Percentiles rank a stretch among this genome's conserved stretches.
These are phyloP conservation scores for Diadema setosum DNA, from an alignment of 35 echinoderm and acorn worm genomes.

Conservation along the genomic window DNA sequence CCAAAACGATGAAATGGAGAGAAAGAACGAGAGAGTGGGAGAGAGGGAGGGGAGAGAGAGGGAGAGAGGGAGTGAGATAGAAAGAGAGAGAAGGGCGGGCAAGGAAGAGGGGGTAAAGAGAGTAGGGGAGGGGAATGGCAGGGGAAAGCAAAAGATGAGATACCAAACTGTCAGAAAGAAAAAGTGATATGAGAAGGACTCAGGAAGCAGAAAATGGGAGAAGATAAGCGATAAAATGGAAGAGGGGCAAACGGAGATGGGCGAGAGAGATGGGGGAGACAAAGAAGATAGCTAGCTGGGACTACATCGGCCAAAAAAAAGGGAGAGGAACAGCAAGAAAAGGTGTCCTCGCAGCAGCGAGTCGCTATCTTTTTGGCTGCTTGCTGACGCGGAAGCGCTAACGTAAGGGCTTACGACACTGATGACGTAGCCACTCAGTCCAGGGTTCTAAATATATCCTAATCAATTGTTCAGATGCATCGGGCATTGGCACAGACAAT, in stretches of 20 bases:
- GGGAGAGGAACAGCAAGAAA: neutral
- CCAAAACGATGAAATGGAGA: neutral
- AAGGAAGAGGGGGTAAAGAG: neutral
- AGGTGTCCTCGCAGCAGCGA: neutral
- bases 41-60: neutral
- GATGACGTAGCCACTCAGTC: neutral
- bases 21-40: neutral
- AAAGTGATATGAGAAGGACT: neutral
- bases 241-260: neutral
- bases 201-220: neutral
- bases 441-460: constrained; percentile 2
- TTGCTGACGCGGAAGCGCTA: neutral
- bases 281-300: neutral
- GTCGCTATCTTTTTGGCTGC: neutral
- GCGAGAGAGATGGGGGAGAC: neutral
- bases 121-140: neutral
- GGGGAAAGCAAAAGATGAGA: neutral
- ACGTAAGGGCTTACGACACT: constrained; percentile 17
- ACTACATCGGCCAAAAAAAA: neutral
- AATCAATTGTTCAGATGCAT: constrained; percentile 8
- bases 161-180: neutral
- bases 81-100: neutral
- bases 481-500: neutral
- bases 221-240: neutral
- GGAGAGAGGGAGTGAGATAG: neutral